These are phyloP conservation scores for Netelia fuscicornis DNA, from an alignment of 2,888 invertebrate species.

Conservation along the genomic window DNA sequence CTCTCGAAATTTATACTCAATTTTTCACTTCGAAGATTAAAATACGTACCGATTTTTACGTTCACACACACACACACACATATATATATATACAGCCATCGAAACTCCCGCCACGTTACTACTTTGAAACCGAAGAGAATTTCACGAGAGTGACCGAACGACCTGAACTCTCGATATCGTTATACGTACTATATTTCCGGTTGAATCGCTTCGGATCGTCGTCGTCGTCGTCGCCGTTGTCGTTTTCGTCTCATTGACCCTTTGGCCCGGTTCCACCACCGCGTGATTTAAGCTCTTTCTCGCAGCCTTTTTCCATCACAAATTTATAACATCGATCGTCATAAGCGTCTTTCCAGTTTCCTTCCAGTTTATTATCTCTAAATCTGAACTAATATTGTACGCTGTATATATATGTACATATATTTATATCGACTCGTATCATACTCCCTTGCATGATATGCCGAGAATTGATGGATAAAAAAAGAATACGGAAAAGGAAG, in stretches of 20 bases:
- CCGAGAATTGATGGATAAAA: conserved; percentile 36
- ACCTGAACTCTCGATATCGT: conserved; percentile 41
- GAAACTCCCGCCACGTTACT: conserved; percentile 17
- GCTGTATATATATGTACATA: background rate
- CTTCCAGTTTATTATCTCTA: conserved; percentile 36
- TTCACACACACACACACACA: background rate
- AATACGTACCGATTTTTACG: background rate
- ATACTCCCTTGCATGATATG: background rate
- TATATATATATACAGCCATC: conserved; percentile 3
- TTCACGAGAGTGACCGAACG: conserved; percentile 51
- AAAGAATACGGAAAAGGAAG: conserved; percentile 37
- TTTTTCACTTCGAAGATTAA: background rate
- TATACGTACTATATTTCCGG: conserved; percentile 33
- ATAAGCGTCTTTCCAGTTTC: conserved; percentile 14
- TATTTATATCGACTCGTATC: background rate
- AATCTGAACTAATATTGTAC: background rate
- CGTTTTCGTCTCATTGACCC: conserved; percentile 66
- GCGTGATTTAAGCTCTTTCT: conserved; percentile 34
- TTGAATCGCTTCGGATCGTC: conserved; percentile 48
- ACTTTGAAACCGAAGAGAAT: conserved; percentile 38
- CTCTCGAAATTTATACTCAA: background rate
- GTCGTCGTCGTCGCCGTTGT: conserved; percentile 31
- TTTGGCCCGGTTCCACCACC: conserved; percentile 60
- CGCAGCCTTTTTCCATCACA: conserved; percentile 15
- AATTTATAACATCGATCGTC: conserved; percentile 46